Conservation (phyloP, 2,888 invertebrate species). For the Saturnia japonica region DNA sequence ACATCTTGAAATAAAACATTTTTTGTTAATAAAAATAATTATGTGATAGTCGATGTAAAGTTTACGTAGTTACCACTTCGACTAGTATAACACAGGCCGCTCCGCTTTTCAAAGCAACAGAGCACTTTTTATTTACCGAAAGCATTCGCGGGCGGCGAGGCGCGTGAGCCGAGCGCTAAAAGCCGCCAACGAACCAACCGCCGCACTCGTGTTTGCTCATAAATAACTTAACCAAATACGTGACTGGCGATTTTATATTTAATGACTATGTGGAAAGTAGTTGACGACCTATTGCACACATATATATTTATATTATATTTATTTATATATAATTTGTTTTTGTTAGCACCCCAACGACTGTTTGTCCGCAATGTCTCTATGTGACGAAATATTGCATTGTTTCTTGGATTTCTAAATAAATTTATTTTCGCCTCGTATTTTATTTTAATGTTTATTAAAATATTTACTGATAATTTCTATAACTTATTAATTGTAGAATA, state of each 20-base stretch:
- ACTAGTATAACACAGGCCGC: slow-evolving; percentile 24
- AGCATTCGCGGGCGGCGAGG: slow-evolving; percentile 35
- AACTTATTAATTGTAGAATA: no score
- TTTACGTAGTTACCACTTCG: background rate
- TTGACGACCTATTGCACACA: slow-evolving; percentile 7
- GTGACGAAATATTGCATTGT: background rate
- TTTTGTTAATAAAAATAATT: background rate
- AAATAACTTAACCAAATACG: slow-evolving; percentile 23
- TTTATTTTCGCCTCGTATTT: background rate
- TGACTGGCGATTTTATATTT: slow-evolving; percentile 10
- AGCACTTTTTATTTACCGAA: slow-evolving; percentile 38
- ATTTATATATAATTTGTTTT: slow-evolving; percentile 3
- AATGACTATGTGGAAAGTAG: slow-evolving; percentile 9
- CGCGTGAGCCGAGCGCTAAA: slow-evolving; percentile 41
- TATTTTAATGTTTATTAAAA: no score
- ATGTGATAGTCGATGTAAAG: background rate
- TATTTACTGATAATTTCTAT: no score
- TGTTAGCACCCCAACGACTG: background rate
- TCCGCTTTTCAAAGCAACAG: slow-evolving; percentile 35
- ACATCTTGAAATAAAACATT: no score
- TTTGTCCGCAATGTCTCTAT: background rate
- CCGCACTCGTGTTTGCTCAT: slow-evolving; percentile 1
- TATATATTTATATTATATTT: slow-evolving; percentile 7
- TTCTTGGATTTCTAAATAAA: background rate
- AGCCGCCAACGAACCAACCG: slow-evolving; percentile 33